phyloP scores from a whole-genome alignment of 2,113 vertebrate genomes.

The Aplodontia rufa region DNA sequence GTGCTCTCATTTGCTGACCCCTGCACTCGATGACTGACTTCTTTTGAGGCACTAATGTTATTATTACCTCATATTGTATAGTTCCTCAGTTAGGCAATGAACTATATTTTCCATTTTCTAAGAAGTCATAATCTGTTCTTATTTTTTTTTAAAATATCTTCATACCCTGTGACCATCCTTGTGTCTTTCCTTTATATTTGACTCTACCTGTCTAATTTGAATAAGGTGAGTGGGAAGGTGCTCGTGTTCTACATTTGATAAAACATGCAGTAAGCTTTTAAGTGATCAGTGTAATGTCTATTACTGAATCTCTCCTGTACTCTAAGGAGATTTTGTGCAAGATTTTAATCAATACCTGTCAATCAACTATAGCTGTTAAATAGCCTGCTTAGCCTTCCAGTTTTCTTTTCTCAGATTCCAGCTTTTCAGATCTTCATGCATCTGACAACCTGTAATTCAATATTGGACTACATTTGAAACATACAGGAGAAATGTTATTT shows the following conservation, averaged over 20 bases:
- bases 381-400: neutral
- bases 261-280: neutral
- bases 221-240: neutral
- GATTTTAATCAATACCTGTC: constrained; percentile 51
- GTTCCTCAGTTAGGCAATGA: neutral
- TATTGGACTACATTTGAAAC: neutral
- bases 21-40: neutral
- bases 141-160: neutral
- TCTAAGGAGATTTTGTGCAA: constrained; percentile 30
- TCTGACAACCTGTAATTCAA: neutral
- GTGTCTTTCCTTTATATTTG: neutral
- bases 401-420: constrained; percentile 15
- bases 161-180: neutral
- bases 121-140: neutral
- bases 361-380: neutral
- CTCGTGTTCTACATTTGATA: neutral
- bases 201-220: neutral
- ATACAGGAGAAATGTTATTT: neutral
- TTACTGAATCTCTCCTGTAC: neutral
- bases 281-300: neutral
- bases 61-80: neutral
- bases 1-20: neutral
- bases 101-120: neutral
- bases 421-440: constrained; percentile 17
- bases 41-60: neutral